These are phyloP conservation scores for Pseudorectes ferrugineus DNA, from an alignment of 2,113 vertebrate species.

Conservation along the genomic window DNA sequence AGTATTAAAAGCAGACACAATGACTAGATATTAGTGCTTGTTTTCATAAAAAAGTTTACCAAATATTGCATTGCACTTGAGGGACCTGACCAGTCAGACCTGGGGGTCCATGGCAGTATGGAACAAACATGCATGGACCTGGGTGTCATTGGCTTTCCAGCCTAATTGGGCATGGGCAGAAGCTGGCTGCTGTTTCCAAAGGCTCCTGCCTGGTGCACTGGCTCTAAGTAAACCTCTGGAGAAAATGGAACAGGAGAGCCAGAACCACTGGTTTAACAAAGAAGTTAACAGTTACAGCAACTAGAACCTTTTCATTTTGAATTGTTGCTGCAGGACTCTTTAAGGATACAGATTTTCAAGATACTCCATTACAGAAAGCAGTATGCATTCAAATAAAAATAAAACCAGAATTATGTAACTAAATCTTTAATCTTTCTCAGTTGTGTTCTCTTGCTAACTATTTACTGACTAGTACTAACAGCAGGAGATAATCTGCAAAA, in stretches of 20 bases:
- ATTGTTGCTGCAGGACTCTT: background rate
- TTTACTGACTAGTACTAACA: background rate
- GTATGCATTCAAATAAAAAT: background rate
- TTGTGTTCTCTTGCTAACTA: background rate
- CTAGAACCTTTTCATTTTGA: background rate
- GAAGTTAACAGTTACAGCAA: background rate
- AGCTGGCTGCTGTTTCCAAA: background rate
- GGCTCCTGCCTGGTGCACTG: background rate
- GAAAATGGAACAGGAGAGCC: background rate
- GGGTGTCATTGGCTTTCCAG: background rate
- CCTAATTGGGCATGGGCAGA: background rate
- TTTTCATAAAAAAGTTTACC: background rate
- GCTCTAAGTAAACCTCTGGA: background rate
- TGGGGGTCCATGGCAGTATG: rapidly evolving
- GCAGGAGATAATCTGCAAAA: background rate
- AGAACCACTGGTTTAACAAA: background rate
- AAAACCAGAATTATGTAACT: background rate
- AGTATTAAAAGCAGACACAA: background rate
- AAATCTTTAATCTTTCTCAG: background rate
- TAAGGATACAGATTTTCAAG: background rate
- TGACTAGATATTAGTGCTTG: background rate
- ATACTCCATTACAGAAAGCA: background rate
- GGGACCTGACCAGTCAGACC: background rate
- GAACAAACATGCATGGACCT: background rate
- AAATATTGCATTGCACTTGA: background rate